Base-by-base conservation (phyloP, 2,113 vertebrate genomes). In the Hipposideros armiger region DNA sequence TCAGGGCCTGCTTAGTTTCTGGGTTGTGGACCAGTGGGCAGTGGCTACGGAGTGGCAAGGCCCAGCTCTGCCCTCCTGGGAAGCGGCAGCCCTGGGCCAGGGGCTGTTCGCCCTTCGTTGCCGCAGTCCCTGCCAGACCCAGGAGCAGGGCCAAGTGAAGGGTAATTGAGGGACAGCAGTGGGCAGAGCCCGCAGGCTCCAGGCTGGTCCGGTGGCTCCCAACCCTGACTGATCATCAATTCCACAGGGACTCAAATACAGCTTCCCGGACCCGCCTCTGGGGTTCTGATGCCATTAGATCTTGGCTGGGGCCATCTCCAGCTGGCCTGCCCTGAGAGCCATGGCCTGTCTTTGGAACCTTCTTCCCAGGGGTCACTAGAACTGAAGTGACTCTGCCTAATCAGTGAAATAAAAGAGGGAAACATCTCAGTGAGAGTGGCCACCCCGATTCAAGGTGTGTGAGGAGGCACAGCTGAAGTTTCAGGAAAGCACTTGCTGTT, bases 81-180 rank as follows among this genome's bases (percentile, higher is more conserved):
- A 32, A 42, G 4, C 11, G 20, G 42, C 40, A 3, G 4, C 11
- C 58, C 8, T 0, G 10, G 26, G 11, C 13, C 3, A 3, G 11
- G 28, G 5, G 9, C 4, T 28, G n/a, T 17, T n/a, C 1, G 0
- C 0, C 4, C n/a, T 22, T 54, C 42, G 1, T 47, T 32, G 62
- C 64, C 3, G 8, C 62, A 20, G 45, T 11, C 28, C 30, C 58
- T 58, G 7, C 42, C 9, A 4, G 47, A 11, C 1, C 50, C 54
- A 16, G 36, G n/a, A 66, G 5, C 52, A 77, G 50, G 28, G 3
- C 76, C 84, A 54, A 2, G 40, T 1, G 5, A 17, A 56, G n/a
- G 60, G 77, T 32, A 11, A 56, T 0, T 0, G 2, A 69, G 72
- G 56, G 62, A 11, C 19, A 17, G 47, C 22, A 9, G 19, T 30